Conservation (phyloP, 2,797 vertebrate species). For the Gymnodraco acuticeps region DNA sequence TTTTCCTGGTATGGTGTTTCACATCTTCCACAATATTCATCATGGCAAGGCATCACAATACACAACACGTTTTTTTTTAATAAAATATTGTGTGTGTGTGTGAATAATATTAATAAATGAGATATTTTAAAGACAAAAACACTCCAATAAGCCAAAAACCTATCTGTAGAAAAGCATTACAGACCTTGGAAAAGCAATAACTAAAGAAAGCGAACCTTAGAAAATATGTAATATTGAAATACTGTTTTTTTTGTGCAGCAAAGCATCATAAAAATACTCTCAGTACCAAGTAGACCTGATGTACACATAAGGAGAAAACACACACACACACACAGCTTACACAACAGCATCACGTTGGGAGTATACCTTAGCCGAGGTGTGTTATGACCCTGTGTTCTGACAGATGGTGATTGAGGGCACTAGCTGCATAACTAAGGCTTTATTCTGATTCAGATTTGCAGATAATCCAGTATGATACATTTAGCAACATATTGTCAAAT, state of each 20-base stretch:
- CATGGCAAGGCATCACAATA: too few species aligned
- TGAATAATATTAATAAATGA: background rate
- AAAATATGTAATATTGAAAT: background rate
- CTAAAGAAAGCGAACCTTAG: background rate
- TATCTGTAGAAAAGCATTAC: background rate
- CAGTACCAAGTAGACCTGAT: background rate
- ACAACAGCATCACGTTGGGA: constrained; percentile 26
- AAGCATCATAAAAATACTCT: constrained; percentile 2
- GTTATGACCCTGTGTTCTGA: constrained; percentile 56
- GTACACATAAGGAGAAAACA: constrained; percentile 17
- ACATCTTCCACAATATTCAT: too few species aligned
- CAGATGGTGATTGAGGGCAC: constrained; percentile 60
- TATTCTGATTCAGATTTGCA: constrained; percentile 7
- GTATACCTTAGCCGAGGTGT: constrained; percentile 55
- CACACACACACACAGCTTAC: constrained; percentile 1
- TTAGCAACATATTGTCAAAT: constrained; percentile 12
- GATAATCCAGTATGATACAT: constrained; percentile 8
- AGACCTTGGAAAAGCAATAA: background rate
- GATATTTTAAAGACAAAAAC: background rate
- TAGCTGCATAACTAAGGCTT: constrained; percentile 25
- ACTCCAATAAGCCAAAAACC: too few species aligned
- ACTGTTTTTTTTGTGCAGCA: background rate
- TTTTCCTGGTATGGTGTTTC: background rate
- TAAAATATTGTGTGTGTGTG: background rate
- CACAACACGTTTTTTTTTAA: too few species aligned